Conservation (phyloP, 2,113 vertebrate species). For the Mus spicilegus region DNA sequence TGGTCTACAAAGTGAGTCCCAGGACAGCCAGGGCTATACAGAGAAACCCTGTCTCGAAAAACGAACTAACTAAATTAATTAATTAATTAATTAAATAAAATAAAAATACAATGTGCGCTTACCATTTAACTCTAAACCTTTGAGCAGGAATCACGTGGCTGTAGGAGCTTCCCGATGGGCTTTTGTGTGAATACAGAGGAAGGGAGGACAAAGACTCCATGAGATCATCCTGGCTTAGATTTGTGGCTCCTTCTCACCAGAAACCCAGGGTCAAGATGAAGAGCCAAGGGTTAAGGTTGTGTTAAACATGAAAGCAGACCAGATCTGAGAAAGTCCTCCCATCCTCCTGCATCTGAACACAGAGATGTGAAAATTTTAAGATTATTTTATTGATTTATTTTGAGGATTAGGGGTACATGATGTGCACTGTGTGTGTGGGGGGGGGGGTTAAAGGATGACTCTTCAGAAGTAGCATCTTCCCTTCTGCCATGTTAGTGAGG, state of each 20-base stretch:
- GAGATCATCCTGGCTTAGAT: not conserved
- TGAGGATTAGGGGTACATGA: not conserved
- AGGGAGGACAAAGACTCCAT: not conserved
- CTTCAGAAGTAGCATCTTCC: not conserved
- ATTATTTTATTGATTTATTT: not conserved
- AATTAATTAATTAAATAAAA: too few species aligned
- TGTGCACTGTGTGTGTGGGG: too few species aligned
- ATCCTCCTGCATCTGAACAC: not conserved
- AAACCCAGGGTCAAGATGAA: accelerated
- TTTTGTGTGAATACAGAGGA: not conserved
- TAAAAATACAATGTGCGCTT: not conserved
- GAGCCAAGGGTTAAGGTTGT: not conserved
- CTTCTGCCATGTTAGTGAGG: not conserved
- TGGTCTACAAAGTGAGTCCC: too few species aligned
- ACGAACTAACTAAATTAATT: too few species aligned
- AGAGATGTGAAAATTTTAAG: not conserved
- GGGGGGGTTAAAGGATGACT: not conserved
- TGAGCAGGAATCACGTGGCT: not conserved
- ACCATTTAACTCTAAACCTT: not conserved
- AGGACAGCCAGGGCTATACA: too few species aligned
- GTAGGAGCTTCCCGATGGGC: not conserved
- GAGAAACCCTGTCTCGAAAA: too few species aligned
- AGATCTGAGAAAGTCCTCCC: not conserved
- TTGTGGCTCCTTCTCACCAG: not conserved
- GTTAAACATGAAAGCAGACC: not conserved